Conservation (phyloP, 1,140 invertebrate species). For the Tetramorium parvispinum region DNA sequence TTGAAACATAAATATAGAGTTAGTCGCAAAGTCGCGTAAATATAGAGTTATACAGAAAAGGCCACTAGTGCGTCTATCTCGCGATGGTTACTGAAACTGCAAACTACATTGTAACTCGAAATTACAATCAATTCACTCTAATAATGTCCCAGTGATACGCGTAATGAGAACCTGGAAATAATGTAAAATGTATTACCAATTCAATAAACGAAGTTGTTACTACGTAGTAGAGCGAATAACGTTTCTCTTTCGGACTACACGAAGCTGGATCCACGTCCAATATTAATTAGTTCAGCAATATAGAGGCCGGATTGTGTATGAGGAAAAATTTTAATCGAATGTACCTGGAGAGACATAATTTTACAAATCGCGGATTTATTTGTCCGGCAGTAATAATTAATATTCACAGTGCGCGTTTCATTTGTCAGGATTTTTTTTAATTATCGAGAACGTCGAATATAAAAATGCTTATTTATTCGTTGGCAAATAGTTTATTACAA, state of each 20-base stretch:
- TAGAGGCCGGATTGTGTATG: background rate
- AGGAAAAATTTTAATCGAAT: slow-evolving; percentile 46
- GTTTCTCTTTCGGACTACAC: slow-evolving; percentile 17
- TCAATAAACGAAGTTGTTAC: slow-evolving; percentile 56
- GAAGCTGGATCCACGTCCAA: background rate
- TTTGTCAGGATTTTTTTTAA: background rate
- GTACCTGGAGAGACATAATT: background rate
- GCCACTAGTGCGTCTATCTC: background rate
- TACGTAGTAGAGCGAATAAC: slow-evolving; percentile 22
- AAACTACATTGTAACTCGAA: slow-evolving; percentile 29
- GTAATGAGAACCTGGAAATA: slow-evolving; percentile 58
- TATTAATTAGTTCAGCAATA: slow-evolving; percentile 44
- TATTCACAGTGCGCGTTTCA: background rate
- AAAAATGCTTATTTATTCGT: background rate
- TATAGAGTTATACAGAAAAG: slow-evolving; percentile 19
- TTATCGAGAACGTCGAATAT: background rate
- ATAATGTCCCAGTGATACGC: slow-evolving; percentile 44
- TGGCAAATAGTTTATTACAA: background rate
- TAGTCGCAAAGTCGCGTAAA: background rate
- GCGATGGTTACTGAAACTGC: background rate
- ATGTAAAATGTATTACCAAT: slow-evolving; percentile 53
- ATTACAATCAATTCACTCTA: slow-evolving; percentile 56
- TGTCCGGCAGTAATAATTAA: slow-evolving; percentile 9
- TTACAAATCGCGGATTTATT: slow-evolving; percentile 39
- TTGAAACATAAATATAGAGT: slow-evolving; percentile 24